These are phyloP conservation scores for Paracentrotus lividus DNA, from an alignment of 53 echinoderm and acorn worm genomes.

Conservation along the genomic window DNA sequence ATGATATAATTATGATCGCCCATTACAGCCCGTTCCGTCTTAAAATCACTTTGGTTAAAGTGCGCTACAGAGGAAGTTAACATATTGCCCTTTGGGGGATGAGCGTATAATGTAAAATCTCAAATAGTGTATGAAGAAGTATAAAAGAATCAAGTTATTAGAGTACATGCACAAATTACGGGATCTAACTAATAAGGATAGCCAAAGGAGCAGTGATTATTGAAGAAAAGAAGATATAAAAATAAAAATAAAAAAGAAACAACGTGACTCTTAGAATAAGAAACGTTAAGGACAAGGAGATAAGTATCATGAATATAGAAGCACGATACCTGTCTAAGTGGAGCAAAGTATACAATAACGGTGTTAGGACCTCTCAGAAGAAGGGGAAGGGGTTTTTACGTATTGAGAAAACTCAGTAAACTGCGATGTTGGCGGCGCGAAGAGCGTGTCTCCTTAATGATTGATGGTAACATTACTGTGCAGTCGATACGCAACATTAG, in stretches of 20 bases:
- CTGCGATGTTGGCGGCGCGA: conserved; percentile 1
- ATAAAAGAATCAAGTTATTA: neutral
- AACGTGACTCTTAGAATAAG: neutral
- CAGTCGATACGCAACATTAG: conserved; percentile 69
- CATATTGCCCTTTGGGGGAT: conserved; percentile 51
- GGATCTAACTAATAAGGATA: neutral
- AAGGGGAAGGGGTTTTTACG: neutral
- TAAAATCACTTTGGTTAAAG: conserved; percentile 45
- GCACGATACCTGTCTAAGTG: neutral
- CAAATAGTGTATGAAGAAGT: neutral
- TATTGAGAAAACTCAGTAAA: neutral
- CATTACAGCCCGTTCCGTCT: conserved; percentile 37
- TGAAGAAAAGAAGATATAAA: neutral
- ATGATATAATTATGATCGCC: conserved; percentile 71
- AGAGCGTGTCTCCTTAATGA: conserved; percentile 21
- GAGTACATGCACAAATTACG: neutral
- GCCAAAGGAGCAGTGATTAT: neutral
- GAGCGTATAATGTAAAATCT: neutral
- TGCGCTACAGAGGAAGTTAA: neutral
- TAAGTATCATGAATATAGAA: conserved; percentile 1
- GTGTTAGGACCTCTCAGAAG: neutral
- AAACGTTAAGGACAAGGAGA: neutral
- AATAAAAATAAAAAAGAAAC: neutral
- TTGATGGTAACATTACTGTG: conserved; percentile 60
- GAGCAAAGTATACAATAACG: conserved; percentile 45